Evolutionary conservation across 2,113 vertebrate species (phyloP).

Genomic region (Lampris incognitus): DNA sequence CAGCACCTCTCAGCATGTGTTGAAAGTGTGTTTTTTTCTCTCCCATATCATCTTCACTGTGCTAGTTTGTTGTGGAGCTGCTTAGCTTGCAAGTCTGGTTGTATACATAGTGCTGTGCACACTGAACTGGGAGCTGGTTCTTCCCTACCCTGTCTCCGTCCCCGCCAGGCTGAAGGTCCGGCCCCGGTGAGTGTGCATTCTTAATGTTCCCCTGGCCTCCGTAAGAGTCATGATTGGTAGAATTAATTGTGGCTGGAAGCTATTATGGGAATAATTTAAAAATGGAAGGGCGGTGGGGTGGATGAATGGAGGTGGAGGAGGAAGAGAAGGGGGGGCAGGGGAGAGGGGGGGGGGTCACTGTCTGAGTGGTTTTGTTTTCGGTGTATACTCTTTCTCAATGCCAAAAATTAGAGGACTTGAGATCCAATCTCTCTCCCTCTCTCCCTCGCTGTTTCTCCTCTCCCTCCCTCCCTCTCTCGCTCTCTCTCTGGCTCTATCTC

Average conservation of each 20-base stretch:
- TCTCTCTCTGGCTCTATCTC: conserved; percentile 29
- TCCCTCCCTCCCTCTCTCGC: background rate
- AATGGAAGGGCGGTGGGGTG: background rate
- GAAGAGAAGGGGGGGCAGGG: conserved; percentile 4
- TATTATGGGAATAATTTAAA: conserved; percentile 59
- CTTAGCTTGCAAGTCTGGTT: conserved; percentile 60
- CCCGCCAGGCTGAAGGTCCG: conserved; percentile 46
- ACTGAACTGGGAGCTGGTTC: conserved; percentile 35
- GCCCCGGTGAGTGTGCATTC: conserved; percentile 77
- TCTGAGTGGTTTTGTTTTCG: conserved; percentile 46
- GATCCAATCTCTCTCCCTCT: conserved; percentile 3
- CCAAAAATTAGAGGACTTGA: conserved; percentile 37
- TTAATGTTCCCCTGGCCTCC: conserved; percentile 76
- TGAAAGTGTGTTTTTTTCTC: conserved; percentile 36
- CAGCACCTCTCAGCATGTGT: conserved; percentile 52
- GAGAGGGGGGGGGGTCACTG: background rate
- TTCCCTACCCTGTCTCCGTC: conserved; percentile 52
- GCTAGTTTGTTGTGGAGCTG: conserved; percentile 29
- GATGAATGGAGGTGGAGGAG: conserved; percentile 11
- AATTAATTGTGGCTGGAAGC: conserved; percentile 83
- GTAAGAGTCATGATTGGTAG: conserved; percentile 75
- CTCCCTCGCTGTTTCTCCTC: conserved; percentile 1
- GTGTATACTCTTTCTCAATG: conserved; percentile 44
- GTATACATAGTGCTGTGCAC: conserved; percentile 57
- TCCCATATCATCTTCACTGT: conserved; percentile 13